Evolutionary conservation across 2,888 invertebrate genomes (phyloP).

Genomic region (Nymphalis polychloros): DNA sequence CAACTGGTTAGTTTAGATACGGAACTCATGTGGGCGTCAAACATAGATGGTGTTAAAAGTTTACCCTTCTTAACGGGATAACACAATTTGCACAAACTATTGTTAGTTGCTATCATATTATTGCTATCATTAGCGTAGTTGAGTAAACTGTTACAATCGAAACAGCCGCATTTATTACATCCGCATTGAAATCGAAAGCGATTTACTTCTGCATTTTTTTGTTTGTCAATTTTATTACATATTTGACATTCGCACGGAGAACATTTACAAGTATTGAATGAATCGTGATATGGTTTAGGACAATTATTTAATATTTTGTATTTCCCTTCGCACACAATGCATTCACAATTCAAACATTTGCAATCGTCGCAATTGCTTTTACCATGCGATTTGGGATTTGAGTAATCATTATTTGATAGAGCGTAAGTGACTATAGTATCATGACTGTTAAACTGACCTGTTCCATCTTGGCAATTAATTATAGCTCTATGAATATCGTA

Average conservation of each 20-base stretch:
- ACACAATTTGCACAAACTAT: constrained; percentile 31
- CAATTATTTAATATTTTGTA: constrained; percentile 6
- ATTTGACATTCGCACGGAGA: constrained; percentile 44
- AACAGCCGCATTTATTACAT: constrained; percentile 46
- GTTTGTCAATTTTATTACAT: constrained; percentile 34
- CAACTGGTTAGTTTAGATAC: neutral
- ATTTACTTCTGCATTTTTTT: constrained; percentile 22
- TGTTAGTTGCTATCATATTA: neutral
- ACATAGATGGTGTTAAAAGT: constrained; percentile 28
- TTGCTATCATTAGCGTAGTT: constrained; percentile 5
- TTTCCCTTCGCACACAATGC: constrained; percentile 47
- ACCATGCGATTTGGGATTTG: constrained; percentile 23
- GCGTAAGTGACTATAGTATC: constrained; percentile 51
- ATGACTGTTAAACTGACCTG: constrained; percentile 25
- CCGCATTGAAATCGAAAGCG: constrained; percentile 31
- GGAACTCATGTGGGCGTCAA: constrained; percentile 23
- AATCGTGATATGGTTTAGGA: constrained; percentile 7
- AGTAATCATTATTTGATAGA: constrained; percentile 42
- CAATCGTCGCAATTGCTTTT: constrained; percentile 36
- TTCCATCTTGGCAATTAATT: constrained; percentile 26
- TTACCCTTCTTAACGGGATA: constrained; percentile 28
- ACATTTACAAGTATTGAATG: constrained; percentile 41
- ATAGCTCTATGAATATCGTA: constrained; percentile 54
- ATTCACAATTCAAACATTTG: constrained; percentile 52
- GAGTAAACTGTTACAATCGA: constrained; percentile 41